Conservation (phyloP, 2,888 invertebrate genomes). For the Neoitamus cyanurus region DNA sequence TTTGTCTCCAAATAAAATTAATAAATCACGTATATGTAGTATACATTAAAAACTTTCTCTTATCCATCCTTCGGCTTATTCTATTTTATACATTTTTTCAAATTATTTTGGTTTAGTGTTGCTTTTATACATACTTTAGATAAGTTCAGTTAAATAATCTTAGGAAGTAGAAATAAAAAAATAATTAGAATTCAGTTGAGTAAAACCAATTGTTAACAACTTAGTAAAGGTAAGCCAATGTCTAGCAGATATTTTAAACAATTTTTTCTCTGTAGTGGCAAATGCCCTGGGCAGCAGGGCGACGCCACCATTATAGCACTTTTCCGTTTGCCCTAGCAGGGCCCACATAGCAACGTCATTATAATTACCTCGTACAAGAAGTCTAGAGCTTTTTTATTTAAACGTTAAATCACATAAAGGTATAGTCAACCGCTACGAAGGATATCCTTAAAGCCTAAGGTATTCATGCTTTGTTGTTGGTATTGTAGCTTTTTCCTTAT, state of each 20-base stretch:
- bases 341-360: neutral
- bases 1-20: slow-evolving; percentile 39
- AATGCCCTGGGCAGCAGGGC: neutral
- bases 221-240: neutral
- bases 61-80: slow-evolving; percentile 27
- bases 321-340: neutral
- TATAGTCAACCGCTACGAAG: slow-evolving; percentile 29
- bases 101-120: slow-evolving; percentile 39
- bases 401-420: slow-evolving; percentile 35
- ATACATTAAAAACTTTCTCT: slow-evolving; percentile 40
- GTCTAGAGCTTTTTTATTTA: neutral
- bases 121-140: slow-evolving; percentile 14
- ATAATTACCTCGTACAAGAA: slow-evolving; percentile 15
- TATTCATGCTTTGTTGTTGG: slow-evolving; percentile 1
- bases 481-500: slow-evolving; percentile 2
- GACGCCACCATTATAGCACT: slow-evolving; percentile 2
- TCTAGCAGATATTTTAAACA: neutral
- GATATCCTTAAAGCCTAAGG: neutral
- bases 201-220: slow-evolving; percentile 17
- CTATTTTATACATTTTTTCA: slow-evolving; percentile 31
- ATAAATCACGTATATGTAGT: slow-evolving; percentile 42
- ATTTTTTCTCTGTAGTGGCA: neutral
- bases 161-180: neutral
- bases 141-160: slow-evolving; percentile 26
- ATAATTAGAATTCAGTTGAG: neutral